Base-by-base conservation (phyloP, 2,888 invertebrate species). In the Chrysolina haemoptera region DNA sequence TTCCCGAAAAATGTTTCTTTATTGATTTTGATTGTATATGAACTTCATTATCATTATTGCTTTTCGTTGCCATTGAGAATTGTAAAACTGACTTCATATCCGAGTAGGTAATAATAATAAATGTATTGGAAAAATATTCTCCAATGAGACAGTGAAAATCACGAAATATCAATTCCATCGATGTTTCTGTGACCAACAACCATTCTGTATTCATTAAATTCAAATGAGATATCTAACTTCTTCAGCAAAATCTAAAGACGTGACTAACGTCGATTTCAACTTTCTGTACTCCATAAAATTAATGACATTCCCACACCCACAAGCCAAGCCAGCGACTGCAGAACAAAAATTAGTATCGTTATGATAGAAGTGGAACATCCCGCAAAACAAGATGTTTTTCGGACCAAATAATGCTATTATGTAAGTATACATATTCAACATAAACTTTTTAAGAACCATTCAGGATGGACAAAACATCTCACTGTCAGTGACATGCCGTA, bases 401-500 rank as follows among this genome's bases (percentile, higher is more conserved):
- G 66, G 62, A 43, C 71, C 64, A 67, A 74, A 74, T 74, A 76
- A 74, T 74, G 66, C 72, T 75, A 78, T 80, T 79, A 79, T 81
- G 80, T 79, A 79, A 80, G 80, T 80, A 78, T 80, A 27, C 27
- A 80, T 78, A 81, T 81, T 79, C 78, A 77, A 73, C 78, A 78
- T 79, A 79, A 79, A 78, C 78, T 80, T 74, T 77, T 80, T 79
- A 80, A 76, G 77, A 76, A 70, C 77, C 79, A 82, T 82, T 81
- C 81, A 79, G 75, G 74, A 70, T 71, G 81, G 79, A 82, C 82
- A 82, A 82, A 81, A 78, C 81, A 79, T 76, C 79, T 81, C 82
- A 81, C 82, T 82, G 82, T 81, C 83, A 83, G 79, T 81, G 82
- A 82, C 82, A 79, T 79, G 74, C 80, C 79, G 80, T 82, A 81